phyloP scores from a whole-genome alignment of 2,797 vertebrate species.

The Cynopterus sphinx region DNA sequence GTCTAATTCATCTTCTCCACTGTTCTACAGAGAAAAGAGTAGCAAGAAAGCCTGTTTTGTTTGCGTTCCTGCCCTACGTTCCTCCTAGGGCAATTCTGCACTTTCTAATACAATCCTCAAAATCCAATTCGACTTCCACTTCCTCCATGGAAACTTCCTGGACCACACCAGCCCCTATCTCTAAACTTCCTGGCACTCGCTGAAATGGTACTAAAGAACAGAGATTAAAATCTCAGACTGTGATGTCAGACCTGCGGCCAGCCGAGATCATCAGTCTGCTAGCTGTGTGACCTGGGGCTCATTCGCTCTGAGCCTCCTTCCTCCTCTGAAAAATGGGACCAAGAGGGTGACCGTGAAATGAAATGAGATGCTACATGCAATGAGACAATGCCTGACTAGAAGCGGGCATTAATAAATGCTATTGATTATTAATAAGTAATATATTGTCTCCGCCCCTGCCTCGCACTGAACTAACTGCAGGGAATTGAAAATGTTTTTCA shows the following conservation, averaged over 20 bases:
- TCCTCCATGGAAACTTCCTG: neutral
- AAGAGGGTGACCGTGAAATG: neutral
- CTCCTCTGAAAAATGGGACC: neutral
- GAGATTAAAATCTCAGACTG: neutral
- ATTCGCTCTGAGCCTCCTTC: neutral
- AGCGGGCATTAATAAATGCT: neutral
- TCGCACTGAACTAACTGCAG: neutral
- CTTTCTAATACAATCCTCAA: neutral
- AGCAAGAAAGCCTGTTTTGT: neutral
- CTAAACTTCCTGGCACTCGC: neutral
- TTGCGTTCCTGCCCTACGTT: neutral
- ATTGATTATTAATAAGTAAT: neutral
- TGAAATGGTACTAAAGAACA: neutral
- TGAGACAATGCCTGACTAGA: neutral
- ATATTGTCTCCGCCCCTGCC: too few species aligned
- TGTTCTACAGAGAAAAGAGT: neutral
- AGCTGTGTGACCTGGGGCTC: neutral
- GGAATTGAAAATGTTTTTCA: neutral
- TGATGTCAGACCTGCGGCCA: neutral
- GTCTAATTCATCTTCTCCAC: constrained; percentile 15
- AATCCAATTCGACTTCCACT: neutral
- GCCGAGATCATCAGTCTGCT: neutral
- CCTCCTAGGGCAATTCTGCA: neutral
- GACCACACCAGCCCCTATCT: neutral
- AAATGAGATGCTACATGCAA: neutral